Evolutionary conservation across 2,113 vertebrate genomes (phyloP).

Genomic region (Anguilla rostrata): DNA sequence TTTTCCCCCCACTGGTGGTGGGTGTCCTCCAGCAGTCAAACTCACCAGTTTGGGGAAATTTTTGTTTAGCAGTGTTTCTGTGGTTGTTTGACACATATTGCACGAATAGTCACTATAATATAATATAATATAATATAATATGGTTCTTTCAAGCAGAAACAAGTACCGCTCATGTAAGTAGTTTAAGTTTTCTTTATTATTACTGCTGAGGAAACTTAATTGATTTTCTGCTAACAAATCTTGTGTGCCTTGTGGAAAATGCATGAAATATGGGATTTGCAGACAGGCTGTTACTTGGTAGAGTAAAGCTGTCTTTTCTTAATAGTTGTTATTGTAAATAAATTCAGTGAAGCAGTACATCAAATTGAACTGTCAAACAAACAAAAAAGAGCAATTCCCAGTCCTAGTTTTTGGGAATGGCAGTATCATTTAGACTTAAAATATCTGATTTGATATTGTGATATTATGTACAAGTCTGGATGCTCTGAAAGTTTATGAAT

Average conservation of each 20-base stretch:
- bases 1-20: constrained; percentile 19
- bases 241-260: not conserved
- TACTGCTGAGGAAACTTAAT: not conserved
- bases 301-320: too few relatives aligned
- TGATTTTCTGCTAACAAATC: not conserved
- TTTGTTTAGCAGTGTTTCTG: constrained; percentile 46
- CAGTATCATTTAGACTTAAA: too few relatives aligned
- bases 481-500: too few relatives aligned
- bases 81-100: constrained; percentile 28
- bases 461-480: not conserved
- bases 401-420: too few relatives aligned
- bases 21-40: constrained; percentile 34
- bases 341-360: too few relatives aligned
- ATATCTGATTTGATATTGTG: not conserved
- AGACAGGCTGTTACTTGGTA: not conserved
- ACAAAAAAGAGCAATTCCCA: too few relatives aligned
- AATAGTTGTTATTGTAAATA: too few relatives aligned
- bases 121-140: constrained; percentile 36
- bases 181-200: not conserved
- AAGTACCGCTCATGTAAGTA: constrained; percentile 65
- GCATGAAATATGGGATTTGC: not conserved
- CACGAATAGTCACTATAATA: constrained; percentile 35
- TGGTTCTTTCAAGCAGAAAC: constrained; percentile 71
- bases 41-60: constrained; percentile 40
- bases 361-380: too few relatives aligned